Conservation (phyloP, 2,888 invertebrate species). For the Colletes collaris region DNA sequence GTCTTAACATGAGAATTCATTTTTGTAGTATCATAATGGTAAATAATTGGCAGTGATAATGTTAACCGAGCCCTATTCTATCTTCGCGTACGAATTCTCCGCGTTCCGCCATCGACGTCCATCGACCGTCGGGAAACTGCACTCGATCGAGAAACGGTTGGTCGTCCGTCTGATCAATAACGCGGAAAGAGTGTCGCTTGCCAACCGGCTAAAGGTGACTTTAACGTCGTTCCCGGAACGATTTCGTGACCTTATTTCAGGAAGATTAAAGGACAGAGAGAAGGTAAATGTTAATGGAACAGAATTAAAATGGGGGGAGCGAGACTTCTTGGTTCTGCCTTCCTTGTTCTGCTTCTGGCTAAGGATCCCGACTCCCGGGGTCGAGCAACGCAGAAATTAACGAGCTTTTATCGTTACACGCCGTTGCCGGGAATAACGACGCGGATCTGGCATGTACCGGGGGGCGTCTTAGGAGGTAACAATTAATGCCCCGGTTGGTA, state of each 20-base stretch:
- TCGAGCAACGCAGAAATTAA: slow-evolving; percentile 25
- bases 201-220: slow-evolving; percentile 32
- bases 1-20: too few species aligned
- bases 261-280: slow-evolving; percentile 42
- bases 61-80: neutral
- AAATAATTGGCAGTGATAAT: too few species aligned
- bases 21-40: too few species aligned
- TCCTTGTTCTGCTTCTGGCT: neutral
- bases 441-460: neutral
- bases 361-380: slow-evolving; percentile 15
- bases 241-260: slow-evolving; percentile 34
- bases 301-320: slow-evolving; percentile 3
- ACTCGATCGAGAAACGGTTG: slow-evolving; percentile 36
- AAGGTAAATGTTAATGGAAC: slow-evolving; percentile 46
- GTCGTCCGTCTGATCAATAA: slow-evolving; percentile 45
- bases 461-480: too few species aligned
- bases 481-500: too few species aligned
- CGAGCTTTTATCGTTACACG: slow-evolving; percentile 32
- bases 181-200: slow-evolving; percentile 42
- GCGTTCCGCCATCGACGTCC: slow-evolving; percentile 1
- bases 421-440: slow-evolving; percentile 24
- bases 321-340: neutral
- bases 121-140: slow-evolving; percentile 27
- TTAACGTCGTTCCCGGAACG: slow-evolving; percentile 28
- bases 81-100: neutral